phyloP scores from a whole-genome alignment of 2,113 vertebrate genomes.

The Sinocyclocheilus anophthalmus region DNA sequence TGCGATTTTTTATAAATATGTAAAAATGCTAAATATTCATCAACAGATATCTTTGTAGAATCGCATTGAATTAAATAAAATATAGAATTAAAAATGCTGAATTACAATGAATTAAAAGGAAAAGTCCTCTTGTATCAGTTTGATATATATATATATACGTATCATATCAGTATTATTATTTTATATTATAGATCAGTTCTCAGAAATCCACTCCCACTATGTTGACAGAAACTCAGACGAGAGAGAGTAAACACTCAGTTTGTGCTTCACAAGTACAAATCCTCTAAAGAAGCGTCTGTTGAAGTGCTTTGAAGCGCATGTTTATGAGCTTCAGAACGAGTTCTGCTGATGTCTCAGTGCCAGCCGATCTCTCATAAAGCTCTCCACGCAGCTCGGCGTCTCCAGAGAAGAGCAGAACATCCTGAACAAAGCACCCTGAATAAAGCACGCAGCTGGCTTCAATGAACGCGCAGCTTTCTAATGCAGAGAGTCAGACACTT shows the following conservation, averaged over 20 bases:
- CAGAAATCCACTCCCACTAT: neutral
- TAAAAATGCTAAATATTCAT: neutral
- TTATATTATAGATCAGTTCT: no score
- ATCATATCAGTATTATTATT: no score
- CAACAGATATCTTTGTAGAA: neutral
- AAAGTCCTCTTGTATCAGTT: no score
- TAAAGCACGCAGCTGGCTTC: neutral
- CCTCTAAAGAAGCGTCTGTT: neutral
- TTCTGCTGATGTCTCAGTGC: slow-evolving; percentile 1
- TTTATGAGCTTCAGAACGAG: slow-evolving; percentile 14
- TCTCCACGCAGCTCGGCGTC: neutral
- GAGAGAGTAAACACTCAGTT: neutral
- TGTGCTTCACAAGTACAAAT: neutral
- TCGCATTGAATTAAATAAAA: no score
- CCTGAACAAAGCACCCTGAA: neutral
- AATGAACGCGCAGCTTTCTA: neutral
- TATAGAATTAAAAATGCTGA: no score
- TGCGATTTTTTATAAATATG: neutral
- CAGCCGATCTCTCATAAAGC: slow-evolving; percentile 39
- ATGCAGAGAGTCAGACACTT: slow-evolving; percentile 5
- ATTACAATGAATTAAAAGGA: no score
- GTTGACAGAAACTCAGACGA: neutral
- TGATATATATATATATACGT: no score
- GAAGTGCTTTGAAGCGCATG: neutral
- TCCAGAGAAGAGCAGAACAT: slow-evolving; percentile 40